Evolutionary conservation across 2,797 vertebrate genomes (phyloP).

Genomic region (Karalla daura): DNA sequence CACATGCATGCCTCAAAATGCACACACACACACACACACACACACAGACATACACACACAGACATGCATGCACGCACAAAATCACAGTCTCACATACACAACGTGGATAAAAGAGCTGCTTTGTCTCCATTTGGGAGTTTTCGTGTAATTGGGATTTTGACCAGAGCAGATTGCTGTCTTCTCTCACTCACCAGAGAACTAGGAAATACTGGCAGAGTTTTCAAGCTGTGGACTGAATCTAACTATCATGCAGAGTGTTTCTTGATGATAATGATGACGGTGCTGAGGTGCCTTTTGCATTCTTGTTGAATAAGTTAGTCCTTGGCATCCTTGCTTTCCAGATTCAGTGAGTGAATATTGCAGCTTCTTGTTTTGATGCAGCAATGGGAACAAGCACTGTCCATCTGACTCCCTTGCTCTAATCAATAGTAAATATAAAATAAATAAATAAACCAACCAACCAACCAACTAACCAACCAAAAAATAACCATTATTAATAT

Average conservation of each 20-base stretch:
- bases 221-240: constrained; percentile 10
- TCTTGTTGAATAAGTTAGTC: neutral
- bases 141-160: constrained; percentile 64
- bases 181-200: constrained; percentile 40
- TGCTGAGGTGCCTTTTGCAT: neutral
- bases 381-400: neutral
- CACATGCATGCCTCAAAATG: constrained; percentile 15
- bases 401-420: neutral
- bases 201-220: constrained; percentile 19
- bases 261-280: neutral
- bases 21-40: constrained; percentile 8
- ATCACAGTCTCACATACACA: no score
- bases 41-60: constrained; percentile 5
- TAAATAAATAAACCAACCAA: no score
- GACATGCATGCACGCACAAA: constrained; percentile 24
- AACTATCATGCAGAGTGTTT: neutral
- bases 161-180: constrained; percentile 9
- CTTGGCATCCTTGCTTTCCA: no score
- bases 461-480: no score
- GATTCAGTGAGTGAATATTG: neutral
- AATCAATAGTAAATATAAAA: neutral
- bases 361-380: neutral
- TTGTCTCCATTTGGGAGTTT: constrained; percentile 71
- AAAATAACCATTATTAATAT: neutral
- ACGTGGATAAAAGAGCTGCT: constrained; percentile 67